phyloP scores from a whole-genome alignment of 2,888 invertebrate genomes.

The Cyclophora albipunctata region DNA sequence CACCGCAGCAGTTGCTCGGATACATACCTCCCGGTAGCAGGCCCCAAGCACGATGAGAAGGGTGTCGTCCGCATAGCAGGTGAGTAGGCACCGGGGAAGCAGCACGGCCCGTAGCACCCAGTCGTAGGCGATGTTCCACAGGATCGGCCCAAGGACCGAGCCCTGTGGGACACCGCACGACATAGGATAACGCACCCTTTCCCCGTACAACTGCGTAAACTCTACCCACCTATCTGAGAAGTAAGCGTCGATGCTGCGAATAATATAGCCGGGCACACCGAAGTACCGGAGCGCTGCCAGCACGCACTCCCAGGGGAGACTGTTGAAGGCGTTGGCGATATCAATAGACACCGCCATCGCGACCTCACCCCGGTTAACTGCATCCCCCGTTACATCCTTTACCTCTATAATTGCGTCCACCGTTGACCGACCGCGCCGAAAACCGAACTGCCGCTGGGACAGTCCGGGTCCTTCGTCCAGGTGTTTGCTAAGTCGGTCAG shows the following conservation, averaged over 20 bases:
- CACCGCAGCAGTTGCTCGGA: not conserved
- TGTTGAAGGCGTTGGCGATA: constrained; percentile 1
- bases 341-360: not conserved
- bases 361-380: not conserved
- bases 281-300: not conserved
- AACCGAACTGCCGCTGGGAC: no score
- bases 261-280: not conserved
- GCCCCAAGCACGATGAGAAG: constrained; percentile 4
- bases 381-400: no score
- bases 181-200: not conserved
- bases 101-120: constrained; percentile 6
- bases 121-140: constrained; percentile 15
- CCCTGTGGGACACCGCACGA: constrained; percentile 13
- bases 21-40: not conserved
- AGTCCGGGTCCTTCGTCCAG: no score
- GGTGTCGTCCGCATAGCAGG: constrained; percentile 15
- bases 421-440: no score
- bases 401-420: no score
- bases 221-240: not conserved
- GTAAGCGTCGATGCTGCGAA: not conserved
- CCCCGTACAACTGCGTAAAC: not conserved
- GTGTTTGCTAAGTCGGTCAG: no score
- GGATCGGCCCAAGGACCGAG: constrained; percentile 12
- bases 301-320: not conserved
- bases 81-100: not conserved